phyloP scores from a whole-genome alignment of 2,888 invertebrate genomes.

The Bellardia pandia region DNA sequence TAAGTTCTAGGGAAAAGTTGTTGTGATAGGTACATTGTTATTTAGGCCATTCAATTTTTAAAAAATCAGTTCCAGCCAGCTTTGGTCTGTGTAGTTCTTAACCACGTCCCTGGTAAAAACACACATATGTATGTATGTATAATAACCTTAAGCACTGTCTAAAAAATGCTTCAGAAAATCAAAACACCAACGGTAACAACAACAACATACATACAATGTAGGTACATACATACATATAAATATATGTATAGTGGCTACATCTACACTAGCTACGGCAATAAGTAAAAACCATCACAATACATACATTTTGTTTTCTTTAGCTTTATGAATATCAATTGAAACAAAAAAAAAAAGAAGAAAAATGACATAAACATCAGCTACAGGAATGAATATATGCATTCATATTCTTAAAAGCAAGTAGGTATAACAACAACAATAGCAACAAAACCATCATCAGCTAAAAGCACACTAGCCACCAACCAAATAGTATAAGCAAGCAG shows the following conservation, averaged over 20 bases:
- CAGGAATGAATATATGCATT: slow-evolving; percentile 63
- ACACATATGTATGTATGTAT: slow-evolving; percentile 31
- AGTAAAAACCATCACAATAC: slow-evolving; percentile 35
- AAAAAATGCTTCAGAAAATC: slow-evolving; percentile 60
- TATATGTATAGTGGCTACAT: slow-evolving; percentile 10
- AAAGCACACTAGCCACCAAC: slow-evolving; percentile 49
- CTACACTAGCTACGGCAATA: slow-evolving; percentile 31
- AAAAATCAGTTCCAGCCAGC: no score
- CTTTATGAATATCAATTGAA: slow-evolving; percentile 58
- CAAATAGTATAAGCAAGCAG: slow-evolving; percentile 45
- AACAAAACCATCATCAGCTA: slow-evolving; percentile 18
- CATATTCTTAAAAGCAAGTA: slow-evolving; percentile 54
- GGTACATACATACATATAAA: no score
- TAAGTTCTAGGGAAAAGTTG: no score
- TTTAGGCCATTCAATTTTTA: no score
- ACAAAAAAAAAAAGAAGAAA: slow-evolving; percentile 33
- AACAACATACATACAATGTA: slow-evolving; percentile 36
- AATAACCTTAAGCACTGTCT: slow-evolving; percentile 66
- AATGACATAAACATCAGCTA: slow-evolving; percentile 46
- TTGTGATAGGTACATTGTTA: no score
- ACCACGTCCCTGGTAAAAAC: neutral
- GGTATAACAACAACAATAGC: slow-evolving; percentile 30
- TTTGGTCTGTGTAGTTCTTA: no score
- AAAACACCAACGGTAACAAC: slow-evolving; percentile 50
- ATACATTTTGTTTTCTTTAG: slow-evolving; percentile 38